phyloP scores from a whole-genome alignment of 2,797 vertebrate species.

The Intellagama lesueurii region DNA sequence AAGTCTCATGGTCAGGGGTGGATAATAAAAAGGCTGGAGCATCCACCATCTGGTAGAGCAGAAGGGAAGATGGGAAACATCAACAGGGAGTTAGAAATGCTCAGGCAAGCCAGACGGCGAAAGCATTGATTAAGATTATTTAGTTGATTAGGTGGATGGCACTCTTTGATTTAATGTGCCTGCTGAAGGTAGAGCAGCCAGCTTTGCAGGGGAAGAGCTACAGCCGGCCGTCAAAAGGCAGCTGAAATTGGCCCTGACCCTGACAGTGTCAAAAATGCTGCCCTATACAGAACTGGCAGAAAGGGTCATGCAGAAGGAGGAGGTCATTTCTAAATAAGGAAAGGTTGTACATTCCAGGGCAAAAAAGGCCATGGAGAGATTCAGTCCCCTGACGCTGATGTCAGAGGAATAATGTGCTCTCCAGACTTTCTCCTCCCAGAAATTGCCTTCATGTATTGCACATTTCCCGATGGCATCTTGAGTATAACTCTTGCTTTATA shows the following conservation, averaged over 20 bases:
- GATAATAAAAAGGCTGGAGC: slow-evolving; percentile 79
- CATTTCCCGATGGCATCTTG: not conserved
- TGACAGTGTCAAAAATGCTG: slow-evolving; percentile 17
- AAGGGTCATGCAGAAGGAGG: not conserved
- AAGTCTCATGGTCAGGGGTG: slow-evolving; percentile 75
- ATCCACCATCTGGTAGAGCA: slow-evolving; percentile 81
- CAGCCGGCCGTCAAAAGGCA: slow-evolving; percentile 18
- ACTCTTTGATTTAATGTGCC: slow-evolving; percentile 72
- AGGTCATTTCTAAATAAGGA: slow-evolving; percentile 34
- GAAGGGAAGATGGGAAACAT: slow-evolving; percentile 80
- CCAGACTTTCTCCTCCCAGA: not conserved
- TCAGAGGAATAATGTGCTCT: not conserved
- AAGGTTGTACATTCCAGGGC: slow-evolving; percentile 19
- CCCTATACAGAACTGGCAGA: slow-evolving; percentile 19
- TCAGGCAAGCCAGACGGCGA: slow-evolving; percentile 78
- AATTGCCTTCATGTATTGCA: not conserved
- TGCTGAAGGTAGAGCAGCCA: slow-evolving; percentile 55
- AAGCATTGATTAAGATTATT: slow-evolving; percentile 82
- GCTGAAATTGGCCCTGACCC: slow-evolving; percentile 5
- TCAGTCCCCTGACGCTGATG: not conserved
- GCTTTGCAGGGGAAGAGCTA: slow-evolving; percentile 39
- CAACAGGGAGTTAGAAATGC: slow-evolving; percentile 80
- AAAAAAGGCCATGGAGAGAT: slow-evolving; percentile 7
- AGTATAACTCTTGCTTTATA: not conserved
- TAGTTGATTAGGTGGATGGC: slow-evolving; percentile 77